Evolutionary conservation across 37 sponge, comb jelly and placozoan genomes (phyloP), one percentile per base, ranked within the genome.

Genomic region (Corticium candelabrum): DNA sequence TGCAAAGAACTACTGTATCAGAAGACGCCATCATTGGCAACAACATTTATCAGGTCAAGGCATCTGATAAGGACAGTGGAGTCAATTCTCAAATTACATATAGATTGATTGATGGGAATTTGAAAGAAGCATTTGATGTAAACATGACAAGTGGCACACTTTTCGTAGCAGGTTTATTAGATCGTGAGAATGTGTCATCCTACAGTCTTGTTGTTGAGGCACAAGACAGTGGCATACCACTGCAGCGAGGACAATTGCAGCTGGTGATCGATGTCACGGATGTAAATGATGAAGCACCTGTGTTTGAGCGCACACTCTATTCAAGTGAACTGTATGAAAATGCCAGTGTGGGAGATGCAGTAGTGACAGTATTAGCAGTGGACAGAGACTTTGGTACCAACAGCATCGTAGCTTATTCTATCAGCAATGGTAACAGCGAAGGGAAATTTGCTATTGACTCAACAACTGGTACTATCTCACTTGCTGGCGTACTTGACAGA

Each of bases 41-140:
- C 0, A 2, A 83, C 3, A 30, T 37, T 40, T 80, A 68, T 1
- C 33, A 29, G 33, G 56, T 90, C 5, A 31, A 31, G 0, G 90
- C 85, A 7, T 78, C 76, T 37, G 87, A 90, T 74, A 15, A 35
- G 35, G 90, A 90, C 41, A 29, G 69, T 0, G 90, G 90, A 34
- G 38, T 31, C 4, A 80, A 81, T 81, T 84, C 81, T 34, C 41
- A 34, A 21, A 5, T 86, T 0, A 5, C n/a, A 15, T 90, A 84
- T 34, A 2, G 37, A 30, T 15, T 84, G 1, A 37, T 81, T 0
- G 34, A 34, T n/a, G 86, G 81, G 2, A 69, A 73, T 27, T 34
- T 39, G 30, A 3, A 3, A 37, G 57, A 56, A 11, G 32, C 11
- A 1, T 78, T 89, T 41, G 30, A 39, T 21, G 68, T 90, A 4